Percentiles rank a stretch among this genome's conserved stretches.
Evolutionary conservation across 2,888 invertebrate species (phyloP).

Genomic region (Ormyrus rosae): DNA sequence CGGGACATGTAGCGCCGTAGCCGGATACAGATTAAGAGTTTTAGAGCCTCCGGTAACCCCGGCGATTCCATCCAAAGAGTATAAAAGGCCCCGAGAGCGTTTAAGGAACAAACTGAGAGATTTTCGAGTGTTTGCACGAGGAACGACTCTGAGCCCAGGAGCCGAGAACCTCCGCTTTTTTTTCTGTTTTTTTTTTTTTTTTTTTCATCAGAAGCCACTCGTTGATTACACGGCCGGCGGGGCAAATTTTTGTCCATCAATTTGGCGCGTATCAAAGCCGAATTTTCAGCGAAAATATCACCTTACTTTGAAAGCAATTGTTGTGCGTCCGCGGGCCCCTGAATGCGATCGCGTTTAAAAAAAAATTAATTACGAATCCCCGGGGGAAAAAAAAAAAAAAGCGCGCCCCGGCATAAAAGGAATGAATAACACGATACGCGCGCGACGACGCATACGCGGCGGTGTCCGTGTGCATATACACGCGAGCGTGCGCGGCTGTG

Average conservation of each 20-base stretch:
- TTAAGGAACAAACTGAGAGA: constrained; percentile 46
- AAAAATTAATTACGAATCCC: constrained; percentile 42
- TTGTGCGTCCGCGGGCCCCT: background rate
- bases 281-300: constrained; percentile 21
- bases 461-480: background rate
- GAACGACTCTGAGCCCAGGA: background rate
- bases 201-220: no score
- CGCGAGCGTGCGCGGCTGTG: background rate
- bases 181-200: no score
- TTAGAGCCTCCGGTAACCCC: constrained; percentile 63
- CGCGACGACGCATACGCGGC: constrained; percentile 10
- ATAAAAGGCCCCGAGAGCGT: constrained; percentile 31
- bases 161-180: no score
- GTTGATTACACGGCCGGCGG: no score
- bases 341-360: constrained; percentile 25
- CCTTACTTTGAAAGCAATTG: constrained; percentile 32
- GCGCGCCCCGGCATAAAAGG: constrained; percentile 6
- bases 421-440: constrained; percentile 40
- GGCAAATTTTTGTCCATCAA: constrained; percentile 10
- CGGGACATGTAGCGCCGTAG: constrained; percentile 72
- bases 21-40: constrained; percentile 73
- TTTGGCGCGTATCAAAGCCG: background rate
- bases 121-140: constrained; percentile 46
- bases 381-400: constrained; percentile 6
- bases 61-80: constrained; percentile 43